phyloP scores from a whole-genome alignment of 2,888 invertebrate genomes.

The Podotricha telesiphe region DNA sequence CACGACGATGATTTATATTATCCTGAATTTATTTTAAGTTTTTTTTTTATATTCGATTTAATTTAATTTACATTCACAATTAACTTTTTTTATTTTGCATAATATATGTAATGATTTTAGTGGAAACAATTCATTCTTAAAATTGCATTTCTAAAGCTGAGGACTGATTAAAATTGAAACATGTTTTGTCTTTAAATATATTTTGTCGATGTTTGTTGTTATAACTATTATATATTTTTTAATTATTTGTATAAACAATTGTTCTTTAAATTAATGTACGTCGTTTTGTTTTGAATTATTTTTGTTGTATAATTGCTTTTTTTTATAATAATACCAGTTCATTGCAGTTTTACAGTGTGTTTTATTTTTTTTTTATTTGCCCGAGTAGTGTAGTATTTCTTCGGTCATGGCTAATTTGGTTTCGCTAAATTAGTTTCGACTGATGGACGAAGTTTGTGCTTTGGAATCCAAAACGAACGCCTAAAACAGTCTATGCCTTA shows the following conservation, averaged over 20 bases:
- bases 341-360: slow-evolving; percentile 87
- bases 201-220: slow-evolving; percentile 85
- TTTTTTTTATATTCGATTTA: slow-evolving; percentile 58
- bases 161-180: slow-evolving; percentile 82
- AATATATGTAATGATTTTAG: slow-evolving; percentile 69
- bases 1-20: slow-evolving; percentile 59
- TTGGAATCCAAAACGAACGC: slow-evolving; percentile 54
- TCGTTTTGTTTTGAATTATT: slow-evolving; percentile 90
- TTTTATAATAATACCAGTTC: slow-evolving; percentile 89
- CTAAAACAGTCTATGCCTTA: slow-evolving; percentile 51
- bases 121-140: slow-evolving; percentile 75
- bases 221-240: slow-evolving; percentile 85
- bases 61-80: slow-evolving; percentile 50
- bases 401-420: slow-evolving; percentile 58
- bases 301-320: slow-evolving; percentile 89
- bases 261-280: slow-evolving; percentile 90
- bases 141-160: slow-evolving; percentile 82
- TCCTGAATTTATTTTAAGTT: slow-evolving; percentile 64
- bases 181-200: slow-evolving; percentile 83
- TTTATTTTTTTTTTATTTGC: slow-evolving; percentile 80
- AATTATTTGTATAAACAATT: slow-evolving; percentile 88
- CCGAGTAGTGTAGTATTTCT: slow-evolving; percentile 69
- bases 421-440: slow-evolving; percentile 59
- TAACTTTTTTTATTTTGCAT: slow-evolving; percentile 70
- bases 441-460: slow-evolving; percentile 70